Percentiles rank a stretch among this genome's conserved stretches.
Evolutionary conservation across 2,797 vertebrate genomes (phyloP).

Genomic region (Brotula barbata): DNA sequence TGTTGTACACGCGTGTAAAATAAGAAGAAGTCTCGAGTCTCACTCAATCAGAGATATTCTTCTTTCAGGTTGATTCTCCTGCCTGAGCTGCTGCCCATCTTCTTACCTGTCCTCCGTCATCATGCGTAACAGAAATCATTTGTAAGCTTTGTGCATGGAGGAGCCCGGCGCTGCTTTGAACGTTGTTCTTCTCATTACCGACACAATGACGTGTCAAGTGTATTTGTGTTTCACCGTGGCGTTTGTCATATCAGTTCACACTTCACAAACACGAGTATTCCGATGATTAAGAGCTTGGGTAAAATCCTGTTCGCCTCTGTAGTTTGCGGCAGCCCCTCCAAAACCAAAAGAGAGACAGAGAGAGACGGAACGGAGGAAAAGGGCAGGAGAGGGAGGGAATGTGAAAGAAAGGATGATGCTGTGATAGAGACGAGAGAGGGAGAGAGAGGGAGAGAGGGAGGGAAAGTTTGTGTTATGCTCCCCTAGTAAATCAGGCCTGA

Average conservation of each 20-base stretch:
- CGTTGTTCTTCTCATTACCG: slow-evolving; percentile 46
- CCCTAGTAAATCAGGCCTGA: slow-evolving; percentile 75
- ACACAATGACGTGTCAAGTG: slow-evolving; percentile 39
- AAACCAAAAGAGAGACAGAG: not conserved
- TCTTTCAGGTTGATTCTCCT: not conserved
- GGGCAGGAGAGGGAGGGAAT: not conserved
- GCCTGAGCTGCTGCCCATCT: not conserved
- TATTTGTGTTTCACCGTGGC: slow-evolving; percentile 30
- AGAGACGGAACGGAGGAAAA: too few species aligned
- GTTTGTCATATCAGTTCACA: slow-evolving; percentile 37
- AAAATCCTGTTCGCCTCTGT: slow-evolving; percentile 27
- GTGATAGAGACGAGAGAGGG: slow-evolving; percentile 9
- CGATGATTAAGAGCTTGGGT: slow-evolving; percentile 24
- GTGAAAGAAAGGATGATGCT: not conserved
- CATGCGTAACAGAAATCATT: slow-evolving; percentile 32
- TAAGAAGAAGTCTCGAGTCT: not conserved
- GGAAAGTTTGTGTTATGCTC: slow-evolving; percentile 5
- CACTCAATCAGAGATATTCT: slow-evolving; percentile 2
- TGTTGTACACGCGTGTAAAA: not conserved
- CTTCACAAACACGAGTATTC: slow-evolving; percentile 46
- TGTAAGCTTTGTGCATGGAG: slow-evolving; percentile 31
- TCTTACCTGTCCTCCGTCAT: slow-evolving; percentile 12
- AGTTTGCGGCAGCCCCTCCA: not conserved
- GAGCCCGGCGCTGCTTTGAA: slow-evolving; percentile 27
- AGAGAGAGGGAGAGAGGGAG: slow-evolving; percentile 5